A percentile compares a stretch with the other conserved stretches of the same genome.
These are phyloP conservation scores for Phasianus colchicus DNA, from an alignment of 2,113 vertebrate genomes.

Conservation along the genomic window DNA sequence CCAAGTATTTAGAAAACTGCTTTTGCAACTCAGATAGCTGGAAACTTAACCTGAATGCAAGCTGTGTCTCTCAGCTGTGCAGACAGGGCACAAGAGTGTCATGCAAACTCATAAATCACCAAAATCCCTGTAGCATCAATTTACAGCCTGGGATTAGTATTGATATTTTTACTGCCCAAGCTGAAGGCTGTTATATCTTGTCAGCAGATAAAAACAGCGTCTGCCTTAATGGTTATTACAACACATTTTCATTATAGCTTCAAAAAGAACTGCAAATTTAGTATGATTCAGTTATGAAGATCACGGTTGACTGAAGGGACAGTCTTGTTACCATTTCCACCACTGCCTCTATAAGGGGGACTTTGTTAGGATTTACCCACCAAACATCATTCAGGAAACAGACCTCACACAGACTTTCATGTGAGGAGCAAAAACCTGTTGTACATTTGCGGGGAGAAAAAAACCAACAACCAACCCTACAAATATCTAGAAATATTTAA, in stretches of 20 bases:
- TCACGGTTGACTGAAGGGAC: background rate
- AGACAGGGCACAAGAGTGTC: background rate
- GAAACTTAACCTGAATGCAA: background rate
- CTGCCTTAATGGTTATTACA: background rate
- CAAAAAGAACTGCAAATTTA: background rate
- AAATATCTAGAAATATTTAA: background rate
- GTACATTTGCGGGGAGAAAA: background rate
- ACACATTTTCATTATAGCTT: background rate
- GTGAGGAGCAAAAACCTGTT: background rate
- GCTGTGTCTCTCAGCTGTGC: background rate
- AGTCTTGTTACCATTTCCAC: background rate
- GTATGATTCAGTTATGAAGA: background rate
- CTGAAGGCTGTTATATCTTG: background rate
- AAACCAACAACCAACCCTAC: too few species aligned
- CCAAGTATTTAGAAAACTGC: background rate
- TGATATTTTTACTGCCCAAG: constrained; percentile 28
- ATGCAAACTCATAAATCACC: background rate
- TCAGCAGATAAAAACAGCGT: background rate
- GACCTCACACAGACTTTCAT: background rate
- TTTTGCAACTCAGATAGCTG: background rate
- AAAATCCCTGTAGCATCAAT: background rate
- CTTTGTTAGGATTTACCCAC: background rate
- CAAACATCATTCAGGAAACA: background rate
- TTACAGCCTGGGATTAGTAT: constrained; percentile 38
- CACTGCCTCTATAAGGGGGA: background rate